A percentile compares a stretch with the other conserved stretches of the same genome.
Evolutionary conservation across 2,113 vertebrate genomes (phyloP).

Genomic region (Sylvietta virens): DNA sequence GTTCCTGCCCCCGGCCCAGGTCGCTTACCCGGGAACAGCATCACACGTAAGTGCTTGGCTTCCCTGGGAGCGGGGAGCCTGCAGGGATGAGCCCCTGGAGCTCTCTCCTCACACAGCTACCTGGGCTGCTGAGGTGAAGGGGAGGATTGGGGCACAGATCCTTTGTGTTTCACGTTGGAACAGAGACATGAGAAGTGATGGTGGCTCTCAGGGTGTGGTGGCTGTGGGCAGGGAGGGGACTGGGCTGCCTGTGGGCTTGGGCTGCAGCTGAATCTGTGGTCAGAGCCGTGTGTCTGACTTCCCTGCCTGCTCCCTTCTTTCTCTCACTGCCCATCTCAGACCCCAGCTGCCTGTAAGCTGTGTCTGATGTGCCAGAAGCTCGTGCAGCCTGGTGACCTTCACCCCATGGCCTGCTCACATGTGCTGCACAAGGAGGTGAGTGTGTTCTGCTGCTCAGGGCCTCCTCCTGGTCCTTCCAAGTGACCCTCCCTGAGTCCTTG

Average conservation of each 20-base stretch:
- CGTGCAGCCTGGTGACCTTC: conserved; percentile 79
- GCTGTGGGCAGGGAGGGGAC: background rate
- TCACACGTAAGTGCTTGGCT: conserved; percentile 68
- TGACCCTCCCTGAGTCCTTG: background rate
- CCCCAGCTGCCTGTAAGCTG: conserved; percentile 72
- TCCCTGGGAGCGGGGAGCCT: background rate
- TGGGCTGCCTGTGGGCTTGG: rapidly evolving
- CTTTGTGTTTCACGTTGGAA: rapidly evolving
- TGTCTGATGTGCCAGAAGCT: conserved; percentile 92
- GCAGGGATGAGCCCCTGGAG: background rate
- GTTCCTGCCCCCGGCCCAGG: conserved; percentile 75
- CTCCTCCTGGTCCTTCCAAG: background rate
- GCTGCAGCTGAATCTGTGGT: background rate
- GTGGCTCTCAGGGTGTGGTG: rapidly evolving
- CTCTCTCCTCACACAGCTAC: rapidly evolving
- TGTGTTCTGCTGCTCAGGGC: background rate
- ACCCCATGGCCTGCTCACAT: conserved; percentile 84
- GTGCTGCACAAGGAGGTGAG: conserved; percentile 85
- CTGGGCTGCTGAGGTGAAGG: background rate
- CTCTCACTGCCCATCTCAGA: background rate
- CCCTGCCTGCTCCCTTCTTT: background rate
- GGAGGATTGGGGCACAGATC: background rate
- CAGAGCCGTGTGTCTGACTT: background rate
- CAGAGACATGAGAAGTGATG: rapidly evolving
- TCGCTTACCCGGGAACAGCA: conserved; percentile 66